phyloP scores from a whole-genome alignment of 2,888 invertebrate genomes.

The Leucania comma region DNA sequence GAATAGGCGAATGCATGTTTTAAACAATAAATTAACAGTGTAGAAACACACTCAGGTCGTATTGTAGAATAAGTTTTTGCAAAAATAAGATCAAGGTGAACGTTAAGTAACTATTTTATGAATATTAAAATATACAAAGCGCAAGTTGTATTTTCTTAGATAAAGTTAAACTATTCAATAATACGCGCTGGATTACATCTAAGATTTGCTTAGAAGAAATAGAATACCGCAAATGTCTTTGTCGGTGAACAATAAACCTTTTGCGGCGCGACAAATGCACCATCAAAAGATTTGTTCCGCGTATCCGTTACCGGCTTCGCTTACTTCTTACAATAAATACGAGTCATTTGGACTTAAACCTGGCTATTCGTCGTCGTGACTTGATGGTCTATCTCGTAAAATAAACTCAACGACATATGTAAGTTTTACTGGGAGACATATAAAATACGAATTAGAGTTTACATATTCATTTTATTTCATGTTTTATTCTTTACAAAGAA shows the following conservation, averaged over 20 bases:
- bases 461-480: slow-evolving; percentile 39
- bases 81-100: slow-evolving; percentile 61
- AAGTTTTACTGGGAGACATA: slow-evolving; percentile 54
- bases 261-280: slow-evolving; percentile 72
- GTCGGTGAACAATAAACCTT: slow-evolving; percentile 67
- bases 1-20: slow-evolving; percentile 54
- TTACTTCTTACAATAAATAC: slow-evolving; percentile 77
- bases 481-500: slow-evolving; percentile 14
- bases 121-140: slow-evolving; percentile 24
- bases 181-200: slow-evolving; percentile 14
- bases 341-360: slow-evolving; percentile 74
- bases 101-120: slow-evolving; percentile 36
- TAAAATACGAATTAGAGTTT: slow-evolving; percentile 54
- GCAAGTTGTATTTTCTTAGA: slow-evolving; percentile 26
- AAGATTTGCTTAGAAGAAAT: slow-evolving; percentile 51
- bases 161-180: slow-evolving; percentile 28
- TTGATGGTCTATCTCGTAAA: slow-evolving; percentile 64
- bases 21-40: slow-evolving; percentile 42
- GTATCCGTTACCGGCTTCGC: slow-evolving; percentile 75
- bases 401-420: slow-evolving; percentile 46
- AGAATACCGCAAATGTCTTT: slow-evolving; percentile 55
- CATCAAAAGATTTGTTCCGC: slow-evolving; percentile 77
- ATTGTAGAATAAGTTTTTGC: slow-evolving; percentile 39
- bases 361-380: slow-evolving; percentile 70
- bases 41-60: slow-evolving; percentile 26